These are phyloP conservation scores for Brotula barbata DNA, from an alignment of 2,797 vertebrate genomes.

Conservation along the genomic window DNA sequence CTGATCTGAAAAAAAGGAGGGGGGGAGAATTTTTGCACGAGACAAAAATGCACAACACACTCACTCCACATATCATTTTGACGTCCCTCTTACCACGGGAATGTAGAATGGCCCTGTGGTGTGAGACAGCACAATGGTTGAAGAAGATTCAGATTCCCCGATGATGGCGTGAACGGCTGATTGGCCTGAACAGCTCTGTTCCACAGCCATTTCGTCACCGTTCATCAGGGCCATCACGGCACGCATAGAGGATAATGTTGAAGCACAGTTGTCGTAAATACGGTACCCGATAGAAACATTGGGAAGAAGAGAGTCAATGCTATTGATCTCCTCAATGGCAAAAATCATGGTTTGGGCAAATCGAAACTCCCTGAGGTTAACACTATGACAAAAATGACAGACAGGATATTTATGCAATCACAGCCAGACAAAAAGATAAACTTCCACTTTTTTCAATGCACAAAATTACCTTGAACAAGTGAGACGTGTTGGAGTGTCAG, in stretches of 20 bases:
- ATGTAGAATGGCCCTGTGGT: conserved; percentile 76
- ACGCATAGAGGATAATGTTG: conserved; percentile 72
- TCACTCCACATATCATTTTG: neutral
- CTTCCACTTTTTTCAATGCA: neutral
- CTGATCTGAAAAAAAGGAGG: conserved; percentile 68
- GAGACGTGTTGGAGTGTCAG: conserved; percentile 66
- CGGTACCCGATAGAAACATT: conserved; percentile 76
- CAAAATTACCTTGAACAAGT: conserved; percentile 73
- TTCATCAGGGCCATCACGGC: conserved; percentile 76
- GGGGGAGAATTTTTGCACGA: neutral
- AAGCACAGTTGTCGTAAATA: conserved; percentile 79
- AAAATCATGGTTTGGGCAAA: conserved; percentile 80
- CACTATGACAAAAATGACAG: conserved; percentile 47
- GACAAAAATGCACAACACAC: neutral
- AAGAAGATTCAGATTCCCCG: conserved; percentile 78
- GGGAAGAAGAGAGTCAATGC: conserved; percentile 66
- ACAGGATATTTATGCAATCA: neutral
- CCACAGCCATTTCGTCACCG: conserved; percentile 42
- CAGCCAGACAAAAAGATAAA: neutral
- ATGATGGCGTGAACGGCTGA: conserved; percentile 76
- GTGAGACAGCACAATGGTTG: conserved; percentile 73
- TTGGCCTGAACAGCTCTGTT: conserved; percentile 61
- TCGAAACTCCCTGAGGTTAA: conserved; percentile 77
- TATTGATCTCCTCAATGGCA: conserved; percentile 79
- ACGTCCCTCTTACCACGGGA: conserved; percentile 72